These are phyloP conservation scores for Odontamblyopus lacepedii DNA, from an alignment of 2,797 vertebrate species.

Conservation along the genomic window DNA sequence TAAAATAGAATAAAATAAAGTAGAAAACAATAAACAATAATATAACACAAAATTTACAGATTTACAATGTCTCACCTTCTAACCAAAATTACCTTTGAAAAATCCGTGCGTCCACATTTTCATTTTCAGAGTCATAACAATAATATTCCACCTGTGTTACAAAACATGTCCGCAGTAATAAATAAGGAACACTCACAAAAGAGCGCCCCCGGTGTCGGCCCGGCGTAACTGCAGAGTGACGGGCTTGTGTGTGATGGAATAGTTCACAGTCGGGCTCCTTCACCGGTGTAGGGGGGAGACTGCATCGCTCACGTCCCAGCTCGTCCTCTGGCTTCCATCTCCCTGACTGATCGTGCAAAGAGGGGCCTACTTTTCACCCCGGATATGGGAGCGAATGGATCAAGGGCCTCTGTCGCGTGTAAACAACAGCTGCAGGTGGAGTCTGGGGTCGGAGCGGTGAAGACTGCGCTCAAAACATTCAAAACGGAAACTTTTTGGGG, in stretches of 20 bases:
- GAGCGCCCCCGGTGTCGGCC: conserved; percentile 62
- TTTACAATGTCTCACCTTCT: no score
- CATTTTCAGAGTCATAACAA: no score
- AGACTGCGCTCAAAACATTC: not conserved
- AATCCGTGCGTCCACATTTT: no score
- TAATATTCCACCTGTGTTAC: no score
- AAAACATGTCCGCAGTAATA: no score
- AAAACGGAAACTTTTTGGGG: not conserved
- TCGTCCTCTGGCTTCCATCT: conserved; percentile 63
- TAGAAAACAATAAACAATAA: no score
- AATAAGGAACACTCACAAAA: no score
- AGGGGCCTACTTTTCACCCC: conserved; percentile 29
- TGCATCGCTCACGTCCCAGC: conserved; percentile 56
- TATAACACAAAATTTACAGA: no score
- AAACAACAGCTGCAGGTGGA: conserved; percentile 29
- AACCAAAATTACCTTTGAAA: no score
- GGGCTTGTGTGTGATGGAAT: conserved; percentile 63
- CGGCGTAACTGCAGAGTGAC: conserved; percentile 54
- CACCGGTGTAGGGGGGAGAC: conserved; percentile 54
- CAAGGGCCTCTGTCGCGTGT: conserved; percentile 53
- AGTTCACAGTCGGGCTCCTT: conserved; percentile 68
- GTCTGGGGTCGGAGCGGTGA: not conserved
- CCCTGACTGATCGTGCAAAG: conserved; percentile 55
- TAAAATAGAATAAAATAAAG: no score
- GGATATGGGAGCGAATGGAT: conserved; percentile 66